Conservation (phyloP, 2,888 invertebrate species). For the Enchytraeus crypticus region DNA sequence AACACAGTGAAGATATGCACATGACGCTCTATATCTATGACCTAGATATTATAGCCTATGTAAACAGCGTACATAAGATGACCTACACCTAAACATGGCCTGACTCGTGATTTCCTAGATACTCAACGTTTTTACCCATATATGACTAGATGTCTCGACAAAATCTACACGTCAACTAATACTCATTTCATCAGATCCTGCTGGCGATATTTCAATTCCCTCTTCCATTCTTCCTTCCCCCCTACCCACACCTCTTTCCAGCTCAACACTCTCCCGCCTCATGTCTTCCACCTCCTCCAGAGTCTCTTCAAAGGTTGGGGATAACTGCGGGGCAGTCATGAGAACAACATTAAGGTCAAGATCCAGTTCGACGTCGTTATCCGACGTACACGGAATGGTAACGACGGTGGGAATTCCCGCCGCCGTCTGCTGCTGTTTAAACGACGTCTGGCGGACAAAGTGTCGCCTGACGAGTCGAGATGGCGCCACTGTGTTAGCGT, state of each 20-base stretch:
- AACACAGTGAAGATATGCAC: too few relatives aligned
- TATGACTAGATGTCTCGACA: too few relatives aligned
- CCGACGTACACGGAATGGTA: constrained; percentile 58
- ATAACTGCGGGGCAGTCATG: constrained; percentile 13
- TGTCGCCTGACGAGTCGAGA: constrained; percentile 52
- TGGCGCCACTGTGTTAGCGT: neutral
- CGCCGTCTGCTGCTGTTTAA: constrained; percentile 76
- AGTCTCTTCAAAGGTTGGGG: constrained; percentile 27
- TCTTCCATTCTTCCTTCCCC: neutral
- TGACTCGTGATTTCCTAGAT: too few relatives aligned
- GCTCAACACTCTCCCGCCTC: neutral
- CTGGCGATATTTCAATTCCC: neutral
- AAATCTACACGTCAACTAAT: too few relatives aligned
- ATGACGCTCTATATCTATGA: too few relatives aligned
- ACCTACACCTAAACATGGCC: too few relatives aligned
- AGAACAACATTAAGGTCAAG: constrained; percentile 11
- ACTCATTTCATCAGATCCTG: neutral
- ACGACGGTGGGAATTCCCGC: constrained; percentile 55
- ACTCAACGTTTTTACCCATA: too few relatives aligned
- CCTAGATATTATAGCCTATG: too few relatives aligned
- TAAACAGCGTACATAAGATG: too few relatives aligned
- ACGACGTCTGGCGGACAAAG: constrained; percentile 75
- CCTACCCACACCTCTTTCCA: neutral
- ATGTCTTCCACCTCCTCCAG: constrained; percentile 15
- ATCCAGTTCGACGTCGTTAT: constrained; percentile 18